Evolutionary conservation across 2,113 vertebrate genomes (phyloP).

Genomic region (Pimephales promelas): DNA sequence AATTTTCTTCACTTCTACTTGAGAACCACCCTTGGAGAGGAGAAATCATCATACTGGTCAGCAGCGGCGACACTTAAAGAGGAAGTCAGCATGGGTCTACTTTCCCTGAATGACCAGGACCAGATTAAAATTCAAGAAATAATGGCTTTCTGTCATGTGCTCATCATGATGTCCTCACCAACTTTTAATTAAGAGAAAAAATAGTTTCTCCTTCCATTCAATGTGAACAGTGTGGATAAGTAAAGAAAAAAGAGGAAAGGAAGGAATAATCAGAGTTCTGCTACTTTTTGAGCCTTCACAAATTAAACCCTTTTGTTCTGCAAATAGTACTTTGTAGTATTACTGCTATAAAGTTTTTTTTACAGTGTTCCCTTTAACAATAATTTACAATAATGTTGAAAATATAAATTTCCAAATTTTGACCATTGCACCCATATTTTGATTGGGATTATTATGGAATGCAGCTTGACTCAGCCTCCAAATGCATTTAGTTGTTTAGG

Average conservation of each 20-base stretch:
- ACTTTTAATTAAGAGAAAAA: constrained; percentile 91
- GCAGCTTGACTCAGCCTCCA: constrained; percentile 35
- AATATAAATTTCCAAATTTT: neutral
- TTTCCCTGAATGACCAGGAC: constrained; percentile 83
- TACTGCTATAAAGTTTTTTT: neutral
- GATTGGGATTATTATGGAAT: constrained; percentile 3
- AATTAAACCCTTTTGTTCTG: constrained; percentile 47
- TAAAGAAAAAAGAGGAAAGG: neutral
- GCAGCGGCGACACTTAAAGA: constrained; percentile 91
- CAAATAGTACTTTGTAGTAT: neutral
- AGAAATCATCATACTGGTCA: constrained; percentile 84
- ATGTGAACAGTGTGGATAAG: constrained; percentile 45
- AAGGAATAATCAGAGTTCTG: neutral
- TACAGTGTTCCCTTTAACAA: neutral
- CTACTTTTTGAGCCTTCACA: constrained; percentile 51
- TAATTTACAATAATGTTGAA: neutral
- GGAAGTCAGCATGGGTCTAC: constrained; percentile 89
- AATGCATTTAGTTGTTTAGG: constrained; percentile 50
- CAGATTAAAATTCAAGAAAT: constrained; percentile 95
- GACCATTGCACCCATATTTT: neutral
- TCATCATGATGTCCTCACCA: constrained; percentile 84
- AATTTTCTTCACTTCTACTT: constrained; percentile 92
- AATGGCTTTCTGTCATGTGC: constrained; percentile 88
- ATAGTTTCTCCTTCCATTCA: constrained; percentile 51
- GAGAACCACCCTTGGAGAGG: constrained; percentile 86